A percentile compares a stretch with the other conserved stretches of the same genome.
Evolutionary conservation across 2,113 vertebrate genomes (phyloP).

Genomic region (Hyperoodon ampullatus): DNA sequence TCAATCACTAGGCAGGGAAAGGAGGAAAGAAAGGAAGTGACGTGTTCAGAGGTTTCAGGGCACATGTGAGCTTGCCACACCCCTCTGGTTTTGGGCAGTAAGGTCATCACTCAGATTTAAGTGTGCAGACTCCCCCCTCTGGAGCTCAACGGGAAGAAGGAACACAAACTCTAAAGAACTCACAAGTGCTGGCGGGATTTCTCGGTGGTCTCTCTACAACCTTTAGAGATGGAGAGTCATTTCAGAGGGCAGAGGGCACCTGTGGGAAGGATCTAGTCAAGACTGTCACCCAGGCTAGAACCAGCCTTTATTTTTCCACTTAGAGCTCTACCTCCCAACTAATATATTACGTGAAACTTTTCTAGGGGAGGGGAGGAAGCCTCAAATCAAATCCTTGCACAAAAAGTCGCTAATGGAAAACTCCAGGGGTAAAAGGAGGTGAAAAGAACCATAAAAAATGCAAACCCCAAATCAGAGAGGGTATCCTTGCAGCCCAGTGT

Average conservation of each 20-base stretch:
- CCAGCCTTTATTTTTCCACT: conserved; percentile 61
- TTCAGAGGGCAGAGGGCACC: background rate
- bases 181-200: background rate
- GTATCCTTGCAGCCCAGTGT: background rate
- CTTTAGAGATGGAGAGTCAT: background rate
- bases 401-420: conserved; percentile 65
- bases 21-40: background rate
- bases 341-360: conserved; percentile 70
- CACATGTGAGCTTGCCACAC: background rate
- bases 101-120: conserved; percentile 19
- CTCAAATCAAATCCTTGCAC: conserved; percentile 53
- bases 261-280: background rate
- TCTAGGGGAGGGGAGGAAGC: conserved; percentile 8
- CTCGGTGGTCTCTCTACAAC: background rate
- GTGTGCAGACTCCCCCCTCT: background rate
- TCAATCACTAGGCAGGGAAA: background rate
- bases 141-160: background rate
- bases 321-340: conserved; percentile 31
- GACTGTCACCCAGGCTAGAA: conserved; percentile 68
- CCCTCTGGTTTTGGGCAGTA: conserved; percentile 19
- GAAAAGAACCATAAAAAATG: background rate
- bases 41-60: background rate
- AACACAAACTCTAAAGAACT: background rate
- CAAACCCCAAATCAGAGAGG: background rate
- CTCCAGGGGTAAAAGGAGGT: conserved; percentile 35